These are phyloP conservation scores for Cydia splendana DNA, from an alignment of 1,140 invertebrate species.

Conservation along the genomic window DNA sequence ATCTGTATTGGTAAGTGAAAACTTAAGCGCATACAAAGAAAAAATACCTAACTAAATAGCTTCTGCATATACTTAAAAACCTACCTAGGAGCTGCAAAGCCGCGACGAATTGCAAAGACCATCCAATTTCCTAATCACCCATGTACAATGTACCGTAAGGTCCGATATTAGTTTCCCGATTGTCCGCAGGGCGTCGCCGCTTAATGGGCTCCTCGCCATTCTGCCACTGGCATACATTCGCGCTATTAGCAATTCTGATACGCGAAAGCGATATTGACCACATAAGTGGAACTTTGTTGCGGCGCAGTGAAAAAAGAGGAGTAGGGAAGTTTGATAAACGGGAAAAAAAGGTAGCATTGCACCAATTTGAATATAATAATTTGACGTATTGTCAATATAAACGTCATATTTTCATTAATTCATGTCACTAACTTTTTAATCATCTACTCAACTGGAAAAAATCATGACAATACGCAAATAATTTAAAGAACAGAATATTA, in stretches of 20 bases:
- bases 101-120: neutral
- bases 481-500: too few species aligned
- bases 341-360: neutral
- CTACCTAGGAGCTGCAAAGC: neutral
- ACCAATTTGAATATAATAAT: too few species aligned
- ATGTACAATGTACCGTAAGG: constrained; percentile 1
- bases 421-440: too few species aligned
- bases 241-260: constrained; percentile 16
- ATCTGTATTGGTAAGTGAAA: too few species aligned
- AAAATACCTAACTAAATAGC: too few species aligned
- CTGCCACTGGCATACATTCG: constrained; percentile 18
- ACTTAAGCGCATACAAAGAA: too few species aligned
- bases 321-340: neutral
- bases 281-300: constrained; percentile 15
- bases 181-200: constrained; percentile 18
- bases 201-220: constrained; percentile 8
- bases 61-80: too few species aligned
- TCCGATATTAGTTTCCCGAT: constrained; percentile 10
- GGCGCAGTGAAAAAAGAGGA: neutral
- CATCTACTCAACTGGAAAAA: too few species aligned
- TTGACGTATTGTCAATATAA: too few species aligned
- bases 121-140: constrained; percentile 1
- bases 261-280: constrained; percentile 13
- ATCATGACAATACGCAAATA: too few species aligned
- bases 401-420: too few species aligned